Evolutionary conservation across 2,888 invertebrate genomes (phyloP).

Genomic region (Thalpophila matura): DNA sequence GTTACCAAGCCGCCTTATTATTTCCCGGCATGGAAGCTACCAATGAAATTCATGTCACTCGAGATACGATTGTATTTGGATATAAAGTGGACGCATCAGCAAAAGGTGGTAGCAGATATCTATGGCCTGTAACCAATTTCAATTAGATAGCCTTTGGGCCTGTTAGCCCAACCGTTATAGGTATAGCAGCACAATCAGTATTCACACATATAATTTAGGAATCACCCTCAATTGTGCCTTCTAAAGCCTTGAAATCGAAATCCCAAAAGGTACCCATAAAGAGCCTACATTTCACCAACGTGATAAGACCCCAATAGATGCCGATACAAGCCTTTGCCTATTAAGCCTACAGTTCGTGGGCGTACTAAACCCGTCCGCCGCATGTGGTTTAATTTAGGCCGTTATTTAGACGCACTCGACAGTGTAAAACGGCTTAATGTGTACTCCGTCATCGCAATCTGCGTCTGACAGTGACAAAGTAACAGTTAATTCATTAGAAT

Average conservation of each 20-base stretch:
- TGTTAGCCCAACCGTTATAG: no score
- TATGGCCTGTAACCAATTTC: no score
- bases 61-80: no score
- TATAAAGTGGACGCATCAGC: no score
- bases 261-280: not conserved
- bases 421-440: slow-evolving; percentile 21
- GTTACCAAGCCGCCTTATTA: no score
- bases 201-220: no score
- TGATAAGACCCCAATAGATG: not conserved
- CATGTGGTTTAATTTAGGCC: slow-evolving; percentile 51
- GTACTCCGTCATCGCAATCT: slow-evolving; percentile 47
- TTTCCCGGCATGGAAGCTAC: no score
- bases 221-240: no score
- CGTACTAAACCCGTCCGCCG: not conserved
- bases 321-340: not conserved
- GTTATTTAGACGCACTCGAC: slow-evolving; percentile 35
- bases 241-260: slow-evolving; percentile 3
- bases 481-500: slow-evolving; percentile 30
- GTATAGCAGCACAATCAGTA: no score
- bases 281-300: slow-evolving; percentile 7
- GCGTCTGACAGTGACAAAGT: slow-evolving; percentile 50
- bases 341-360: not conserved
- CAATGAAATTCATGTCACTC: no score
- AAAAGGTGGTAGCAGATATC: no score
- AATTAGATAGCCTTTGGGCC: no score